Conservation (phyloP, 2,888 invertebrate species). For the Lasioglossum oenotherae region DNA sequence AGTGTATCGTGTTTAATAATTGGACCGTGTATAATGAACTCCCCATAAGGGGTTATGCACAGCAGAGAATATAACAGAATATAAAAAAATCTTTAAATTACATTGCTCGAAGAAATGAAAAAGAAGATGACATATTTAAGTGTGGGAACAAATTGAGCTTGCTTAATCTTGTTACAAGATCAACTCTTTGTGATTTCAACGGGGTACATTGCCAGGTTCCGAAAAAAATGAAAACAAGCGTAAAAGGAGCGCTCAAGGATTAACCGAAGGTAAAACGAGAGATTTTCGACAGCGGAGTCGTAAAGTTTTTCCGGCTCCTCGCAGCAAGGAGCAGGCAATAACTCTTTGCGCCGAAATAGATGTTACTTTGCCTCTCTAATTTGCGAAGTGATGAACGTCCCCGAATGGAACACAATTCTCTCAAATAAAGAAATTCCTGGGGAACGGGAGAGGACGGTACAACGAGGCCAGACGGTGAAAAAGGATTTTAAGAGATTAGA, state of each 20-base stretch:
- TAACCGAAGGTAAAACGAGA: neutral
- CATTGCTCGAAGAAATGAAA: too few relatives aligned
- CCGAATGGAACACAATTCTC: neutral
- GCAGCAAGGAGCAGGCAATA: neutral
- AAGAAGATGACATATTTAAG: too few relatives aligned
- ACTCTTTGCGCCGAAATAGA: neutral
- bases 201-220: too few relatives aligned
- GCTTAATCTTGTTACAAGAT: too few relatives aligned
- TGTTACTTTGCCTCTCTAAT: neutral
- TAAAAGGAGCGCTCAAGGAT: neutral
- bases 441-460: neutral
- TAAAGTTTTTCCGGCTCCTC: neutral
- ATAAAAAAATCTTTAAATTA: too few relatives aligned
- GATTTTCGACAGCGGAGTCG: neutral
- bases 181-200: too few relatives aligned
- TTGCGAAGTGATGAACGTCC: neutral
- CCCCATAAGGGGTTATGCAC: too few relatives aligned
- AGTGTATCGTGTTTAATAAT: too few relatives aligned
- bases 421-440: neutral
- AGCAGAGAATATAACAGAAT: too few relatives aligned
- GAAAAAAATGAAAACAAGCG: neutral
- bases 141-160: too few relatives aligned
- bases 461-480: neutral
- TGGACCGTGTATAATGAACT: too few relatives aligned
- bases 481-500: slow-evolving; percentile 64